Evolutionary conservation across 2,888 invertebrate species (phyloP), one percentile per base, ranked within the genome.

Genomic region (Stenchaetothrips biformis): DNA sequence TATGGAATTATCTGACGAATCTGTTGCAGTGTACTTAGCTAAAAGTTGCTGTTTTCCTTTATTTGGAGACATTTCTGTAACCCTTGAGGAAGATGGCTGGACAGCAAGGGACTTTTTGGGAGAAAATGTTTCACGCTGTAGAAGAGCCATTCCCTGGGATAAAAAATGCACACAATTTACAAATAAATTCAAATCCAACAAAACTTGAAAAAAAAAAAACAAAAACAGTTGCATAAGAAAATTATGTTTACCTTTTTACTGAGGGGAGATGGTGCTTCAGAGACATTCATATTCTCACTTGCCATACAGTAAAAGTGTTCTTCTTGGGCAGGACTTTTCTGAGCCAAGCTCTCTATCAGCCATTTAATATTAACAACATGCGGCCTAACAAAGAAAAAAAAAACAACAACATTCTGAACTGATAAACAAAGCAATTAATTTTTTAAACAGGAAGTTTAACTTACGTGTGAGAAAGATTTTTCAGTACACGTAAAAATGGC

Each of bases 331-430:
- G 91, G 89, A 49, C 87, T 87, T 78, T 89, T 89, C 6, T 91
- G 87, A 83, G 90, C 89, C 18, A 94, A 91, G 84, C 95, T 94
- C 82, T 92, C 91, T 18, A 92, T 86, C 62, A 97, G 86, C 97
- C 97, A 97, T 27, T 91, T 89, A 48, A 93, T 86, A 25, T 89
- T 89, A 6, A 97, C 91, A 74, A 94, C 87, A 80, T 89, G 88
- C 48, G 91, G 92, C 82, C 90, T 89, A 80, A 11, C 78, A 78
- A 80, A 81, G 59, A 78, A 81, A 11, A n/a, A 77, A 37, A 67
- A 25, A 79, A 27, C 37, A 79, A 27, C 37, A 79, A 37, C 37
- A 37, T 37, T 1, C 37, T 37, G 37, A 37, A 21, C 6, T 74
- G 25, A 8, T 25, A 74, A 13, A 37, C 37, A 37, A 2, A 4